These are phyloP conservation scores for Sylvia atricapilla DNA, from an alignment of 2,113 vertebrate genomes.

Conservation along the genomic window DNA sequence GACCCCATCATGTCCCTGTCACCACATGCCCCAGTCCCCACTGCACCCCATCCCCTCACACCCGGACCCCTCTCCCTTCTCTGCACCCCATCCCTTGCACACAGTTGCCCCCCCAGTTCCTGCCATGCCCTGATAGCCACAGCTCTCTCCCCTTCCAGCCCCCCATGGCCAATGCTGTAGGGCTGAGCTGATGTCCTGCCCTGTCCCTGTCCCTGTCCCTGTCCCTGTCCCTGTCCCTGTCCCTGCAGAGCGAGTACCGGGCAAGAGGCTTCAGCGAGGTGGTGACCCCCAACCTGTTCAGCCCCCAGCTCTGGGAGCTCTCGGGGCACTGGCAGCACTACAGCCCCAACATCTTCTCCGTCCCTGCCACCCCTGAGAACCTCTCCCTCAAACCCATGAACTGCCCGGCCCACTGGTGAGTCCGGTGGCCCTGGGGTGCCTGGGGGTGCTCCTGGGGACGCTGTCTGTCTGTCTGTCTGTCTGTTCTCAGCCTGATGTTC, in stretches of 20 bases:
- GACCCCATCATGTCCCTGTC: background rate
- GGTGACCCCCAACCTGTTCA: conserved; percentile 88
- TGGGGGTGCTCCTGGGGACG: background rate
- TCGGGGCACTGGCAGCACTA: conserved; percentile 95
- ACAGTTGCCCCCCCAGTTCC: background rate
- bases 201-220: no score
- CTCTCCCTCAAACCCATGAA: conserved; percentile 96
- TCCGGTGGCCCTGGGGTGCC: background rate
- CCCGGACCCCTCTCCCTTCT: background rate
- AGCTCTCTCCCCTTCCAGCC: no score
- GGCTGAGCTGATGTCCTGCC: background rate
- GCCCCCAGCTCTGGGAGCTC: conserved; percentile 83
- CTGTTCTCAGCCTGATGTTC: conserved; percentile 83
- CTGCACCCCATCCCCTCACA: background rate
- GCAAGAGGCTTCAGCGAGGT: conserved; percentile 87
- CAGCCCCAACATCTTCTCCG: conserved; percentile 86
- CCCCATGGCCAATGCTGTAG: rapidly evolving
- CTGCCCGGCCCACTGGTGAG: conserved; percentile 93
- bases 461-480: background rate
- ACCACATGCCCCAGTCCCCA: background rate
- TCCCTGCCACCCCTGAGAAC: conserved; percentile 70
- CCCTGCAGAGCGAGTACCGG: conserved; percentile 80
- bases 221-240: background rate
- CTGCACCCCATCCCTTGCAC: background rate
- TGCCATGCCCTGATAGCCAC: rapidly evolving